These are phyloP conservation scores for Orius insidiosus DNA, from an alignment of 1,140 invertebrate genomes.

Conservation along the genomic window DNA sequence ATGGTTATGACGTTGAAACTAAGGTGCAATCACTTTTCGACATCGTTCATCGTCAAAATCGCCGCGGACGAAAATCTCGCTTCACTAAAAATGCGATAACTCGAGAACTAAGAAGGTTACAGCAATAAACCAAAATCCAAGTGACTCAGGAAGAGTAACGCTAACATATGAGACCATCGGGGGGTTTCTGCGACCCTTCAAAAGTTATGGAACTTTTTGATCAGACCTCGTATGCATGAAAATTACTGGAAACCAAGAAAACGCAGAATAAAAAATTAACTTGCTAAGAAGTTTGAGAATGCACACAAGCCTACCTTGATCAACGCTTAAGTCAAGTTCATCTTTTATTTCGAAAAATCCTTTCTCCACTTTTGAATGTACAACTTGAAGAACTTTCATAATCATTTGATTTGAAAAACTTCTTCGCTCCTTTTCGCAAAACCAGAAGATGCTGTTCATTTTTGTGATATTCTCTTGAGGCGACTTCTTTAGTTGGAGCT, in stretches of 20 bases:
- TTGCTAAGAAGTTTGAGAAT: not conserved
- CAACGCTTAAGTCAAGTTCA: conserved; percentile 3
- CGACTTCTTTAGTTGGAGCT: conserved; percentile 32
- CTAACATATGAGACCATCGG: not conserved
- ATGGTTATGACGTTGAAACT: too few species aligned
- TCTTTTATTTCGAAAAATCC: conserved; percentile 8
- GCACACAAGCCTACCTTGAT: conserved; percentile 9
- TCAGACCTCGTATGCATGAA: not conserved
- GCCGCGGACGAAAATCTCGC: too few species aligned
- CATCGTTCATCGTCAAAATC: too few species aligned
- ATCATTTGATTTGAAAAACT: conserved; percentile 14
- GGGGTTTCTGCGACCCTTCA: not conserved
- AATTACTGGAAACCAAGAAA: not conserved
- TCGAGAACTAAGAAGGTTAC: too few species aligned
- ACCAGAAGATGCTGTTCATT: conserved; percentile 38
- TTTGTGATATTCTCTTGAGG: conserved; percentile 28
- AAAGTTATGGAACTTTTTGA: not conserved
- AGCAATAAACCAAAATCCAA: not conserved
- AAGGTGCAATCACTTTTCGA: too few species aligned
- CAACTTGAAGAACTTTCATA: conserved; percentile 6
- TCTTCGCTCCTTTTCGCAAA: conserved; percentile 41
- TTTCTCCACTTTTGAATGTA: conserved; percentile 4
- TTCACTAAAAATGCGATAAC: too few species aligned
- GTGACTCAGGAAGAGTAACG: not conserved
- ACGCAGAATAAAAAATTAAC: not conserved